These are phyloP conservation scores for Drosophila simulans DNA, from an alignment of 1,140 invertebrate species.

Conservation along the genomic window DNA sequence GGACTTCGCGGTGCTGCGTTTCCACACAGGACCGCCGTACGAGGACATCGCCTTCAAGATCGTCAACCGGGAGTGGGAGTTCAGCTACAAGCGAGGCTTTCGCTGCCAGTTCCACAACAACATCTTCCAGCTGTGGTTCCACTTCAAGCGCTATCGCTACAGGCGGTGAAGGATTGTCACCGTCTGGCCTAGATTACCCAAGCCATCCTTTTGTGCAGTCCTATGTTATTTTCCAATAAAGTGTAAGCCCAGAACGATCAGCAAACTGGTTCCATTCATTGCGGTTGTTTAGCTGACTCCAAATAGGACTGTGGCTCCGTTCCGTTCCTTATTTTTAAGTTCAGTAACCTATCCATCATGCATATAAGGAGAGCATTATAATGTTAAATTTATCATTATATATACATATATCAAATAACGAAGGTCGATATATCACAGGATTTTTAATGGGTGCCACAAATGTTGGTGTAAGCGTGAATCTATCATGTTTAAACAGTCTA, in stretches of 20 bases:
- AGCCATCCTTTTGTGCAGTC: no score
- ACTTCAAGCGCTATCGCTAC: constrained; percentile 99
- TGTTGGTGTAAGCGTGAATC: neutral
- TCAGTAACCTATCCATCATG: neutral
- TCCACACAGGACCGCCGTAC: constrained; percentile 99
- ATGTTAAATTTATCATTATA: no score
- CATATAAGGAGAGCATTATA: neutral
- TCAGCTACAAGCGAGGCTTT: constrained; percentile 99
- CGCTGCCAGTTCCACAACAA: constrained; percentile 99
- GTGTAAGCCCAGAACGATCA: neutral
- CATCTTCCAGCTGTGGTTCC: constrained; percentile 99
- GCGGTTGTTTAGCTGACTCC: neutral
- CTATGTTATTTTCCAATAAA: constrained; percentile 4
- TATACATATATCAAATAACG: neutral
- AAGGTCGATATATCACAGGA: neutral
- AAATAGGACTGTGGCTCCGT: no score
- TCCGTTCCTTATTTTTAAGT: neutral
- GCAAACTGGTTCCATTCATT: neutral
- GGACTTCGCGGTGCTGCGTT: constrained; percentile 97
- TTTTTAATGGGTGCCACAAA: neutral
- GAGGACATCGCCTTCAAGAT: constrained; percentile 99
- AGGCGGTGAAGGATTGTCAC: constrained; percentile 87
- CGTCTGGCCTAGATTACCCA: neutral
- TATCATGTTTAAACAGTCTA: constrained; percentile 2
- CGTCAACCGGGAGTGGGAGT: constrained; percentile 99